phyloP scores from a whole-genome alignment of 2,113 vertebrate species.

The Asarcornis scutulata region DNA sequence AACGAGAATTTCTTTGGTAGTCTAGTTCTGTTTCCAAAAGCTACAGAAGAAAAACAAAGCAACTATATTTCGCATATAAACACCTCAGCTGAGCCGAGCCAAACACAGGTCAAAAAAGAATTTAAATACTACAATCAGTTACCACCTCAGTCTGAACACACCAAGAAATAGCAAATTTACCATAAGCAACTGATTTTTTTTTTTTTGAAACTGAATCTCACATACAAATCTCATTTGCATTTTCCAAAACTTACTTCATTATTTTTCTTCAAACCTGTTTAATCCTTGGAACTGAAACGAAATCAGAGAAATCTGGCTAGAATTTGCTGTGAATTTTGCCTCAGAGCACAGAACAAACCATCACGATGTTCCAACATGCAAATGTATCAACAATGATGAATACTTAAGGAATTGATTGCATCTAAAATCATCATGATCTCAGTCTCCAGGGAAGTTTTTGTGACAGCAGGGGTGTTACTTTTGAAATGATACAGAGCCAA shows the following conservation, averaged over 20 bases:
- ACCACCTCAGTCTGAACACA: background rate
- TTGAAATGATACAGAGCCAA: slow-evolving; percentile 10
- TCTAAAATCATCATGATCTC: background rate
- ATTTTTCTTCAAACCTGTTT: background rate
- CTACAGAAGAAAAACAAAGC: background rate
- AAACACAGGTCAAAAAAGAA: slow-evolving; percentile 4
- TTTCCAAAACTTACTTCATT: background rate
- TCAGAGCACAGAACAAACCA: background rate
- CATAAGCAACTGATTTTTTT: background rate
- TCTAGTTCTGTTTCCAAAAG: background rate
- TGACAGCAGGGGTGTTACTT: slow-evolving; percentile 49
- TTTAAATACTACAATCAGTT: background rate
- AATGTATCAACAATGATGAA: background rate
- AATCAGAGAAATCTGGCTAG: background rate
- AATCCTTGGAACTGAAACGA: background rate
- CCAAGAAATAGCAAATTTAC: slow-evolving; percentile 34
- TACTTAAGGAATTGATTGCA: background rate
- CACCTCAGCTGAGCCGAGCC: background rate
- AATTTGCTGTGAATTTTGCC: background rate
- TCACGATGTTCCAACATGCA: background rate
- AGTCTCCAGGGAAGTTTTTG: slow-evolving; percentile 15
- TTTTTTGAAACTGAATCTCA: background rate
- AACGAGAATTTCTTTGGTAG: background rate
- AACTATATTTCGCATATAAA: background rate
- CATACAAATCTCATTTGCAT: background rate